These are phyloP conservation scores for Xenentodon cancila DNA, from an alignment of 2,797 vertebrate species.

Conservation along the genomic window DNA sequence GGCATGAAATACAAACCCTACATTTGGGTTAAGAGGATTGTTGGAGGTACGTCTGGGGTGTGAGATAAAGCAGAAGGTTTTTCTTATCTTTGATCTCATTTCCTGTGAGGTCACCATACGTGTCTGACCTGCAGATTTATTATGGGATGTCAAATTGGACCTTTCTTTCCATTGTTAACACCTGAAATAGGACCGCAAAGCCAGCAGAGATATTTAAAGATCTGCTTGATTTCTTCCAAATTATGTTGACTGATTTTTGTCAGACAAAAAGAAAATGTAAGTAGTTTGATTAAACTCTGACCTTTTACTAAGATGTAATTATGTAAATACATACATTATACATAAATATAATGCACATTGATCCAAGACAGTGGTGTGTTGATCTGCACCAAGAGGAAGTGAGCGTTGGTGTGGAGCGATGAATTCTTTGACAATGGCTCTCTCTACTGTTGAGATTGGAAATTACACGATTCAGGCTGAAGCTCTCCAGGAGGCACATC, in stretches of 20 bases:
- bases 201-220: neutral
- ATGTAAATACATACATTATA: no score
- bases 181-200: neutral
- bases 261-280: neutral
- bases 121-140: constrained; percentile 9
- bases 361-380: no score
- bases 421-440: constrained; percentile 12
- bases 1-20: constrained; percentile 6
- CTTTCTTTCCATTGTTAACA: neutral
- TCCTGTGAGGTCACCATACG: constrained; percentile 47
- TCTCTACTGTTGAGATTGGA: constrained; percentile 3
- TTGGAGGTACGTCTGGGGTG: constrained; percentile 19
- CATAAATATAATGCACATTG: no score
- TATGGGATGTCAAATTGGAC: constrained; percentile 1
- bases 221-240: neutral
- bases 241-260: neutral
- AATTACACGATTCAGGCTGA: neutral
- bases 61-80: constrained; percentile 23
- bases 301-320: no score
- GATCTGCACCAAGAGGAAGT: no score
- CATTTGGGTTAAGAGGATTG: constrained; percentile 50
- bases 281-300: no score
- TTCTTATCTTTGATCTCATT: constrained; percentile 39
- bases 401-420: no score
- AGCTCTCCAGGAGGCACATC: no score